Conservation (phyloP, 1,140 invertebrate genomes). For the Diabrotica undecimpunctata region DNA sequence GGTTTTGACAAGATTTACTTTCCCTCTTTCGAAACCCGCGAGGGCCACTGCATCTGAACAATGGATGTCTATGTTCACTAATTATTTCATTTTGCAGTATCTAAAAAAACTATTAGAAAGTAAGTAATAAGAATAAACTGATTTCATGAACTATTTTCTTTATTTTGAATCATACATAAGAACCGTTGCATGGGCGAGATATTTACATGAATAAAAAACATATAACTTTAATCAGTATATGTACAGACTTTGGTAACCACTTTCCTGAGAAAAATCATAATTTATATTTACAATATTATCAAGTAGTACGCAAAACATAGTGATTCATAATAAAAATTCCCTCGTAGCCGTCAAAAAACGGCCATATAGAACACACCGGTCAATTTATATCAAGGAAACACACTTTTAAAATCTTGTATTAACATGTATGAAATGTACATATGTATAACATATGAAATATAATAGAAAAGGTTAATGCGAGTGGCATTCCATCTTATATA, state of each 20-base stretch:
- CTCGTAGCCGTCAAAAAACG: slow-evolving; percentile 6
- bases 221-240: slow-evolving; percentile 31
- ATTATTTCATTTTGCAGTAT: too few species aligned
- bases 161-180: slow-evolving; percentile 32
- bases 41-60: too few species aligned
- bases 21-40: too few species aligned
- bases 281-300: slow-evolving; percentile 16
- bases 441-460: too few species aligned
- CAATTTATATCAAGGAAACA: background rate
- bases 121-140: too few species aligned
- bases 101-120: too few species aligned
- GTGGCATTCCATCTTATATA: too few species aligned
- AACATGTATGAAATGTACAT: too few species aligned
- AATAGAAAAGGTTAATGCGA: too few species aligned
- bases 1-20: too few species aligned
- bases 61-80: too few species aligned
- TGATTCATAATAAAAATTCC: slow-evolving; percentile 11
- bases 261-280: slow-evolving; percentile 32
- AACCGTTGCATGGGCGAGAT: slow-evolving; percentile 29
- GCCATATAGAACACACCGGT: background rate
- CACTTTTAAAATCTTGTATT: too few species aligned
- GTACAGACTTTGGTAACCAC: slow-evolving; percentile 35
- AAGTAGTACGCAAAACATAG: slow-evolving; percentile 11
- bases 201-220: slow-evolving; percentile 36
- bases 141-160: slow-evolving; percentile 19